phyloP scores from a whole-genome alignment of 64 coral and sea anemone species.

The Montipora foliosa region DNA sequence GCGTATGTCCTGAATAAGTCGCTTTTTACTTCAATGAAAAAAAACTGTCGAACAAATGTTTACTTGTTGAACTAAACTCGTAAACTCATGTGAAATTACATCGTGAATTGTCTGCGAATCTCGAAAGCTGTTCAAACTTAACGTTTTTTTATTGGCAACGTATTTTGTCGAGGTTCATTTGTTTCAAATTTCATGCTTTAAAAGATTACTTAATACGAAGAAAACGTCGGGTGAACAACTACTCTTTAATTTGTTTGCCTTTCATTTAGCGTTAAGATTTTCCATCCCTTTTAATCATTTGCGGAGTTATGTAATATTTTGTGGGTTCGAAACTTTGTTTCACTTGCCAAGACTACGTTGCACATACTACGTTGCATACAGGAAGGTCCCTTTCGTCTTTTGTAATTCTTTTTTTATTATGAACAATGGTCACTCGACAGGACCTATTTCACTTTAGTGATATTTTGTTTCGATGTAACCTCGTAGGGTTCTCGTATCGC shows the following conservation, averaged over 20 bases:
- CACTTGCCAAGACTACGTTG: conserved; percentile 10
- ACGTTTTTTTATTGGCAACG: not conserved
- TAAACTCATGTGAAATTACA: not conserved
- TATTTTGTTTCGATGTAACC: not conserved
- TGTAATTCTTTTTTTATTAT: not conserved
- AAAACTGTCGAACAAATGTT: not conserved
- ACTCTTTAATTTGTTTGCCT: not conserved
- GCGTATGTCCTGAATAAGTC: not conserved
- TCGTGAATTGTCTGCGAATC: not conserved
- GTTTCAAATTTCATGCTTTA: not conserved
- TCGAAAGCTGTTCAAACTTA: not conserved
- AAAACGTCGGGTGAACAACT: not conserved
- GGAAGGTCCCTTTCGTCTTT: not conserved
- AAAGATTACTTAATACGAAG: not conserved
- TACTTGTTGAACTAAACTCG: not conserved
- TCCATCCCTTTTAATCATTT: too few species aligned
- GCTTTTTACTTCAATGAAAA: not conserved
- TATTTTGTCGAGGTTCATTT: not conserved
- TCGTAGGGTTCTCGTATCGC: not conserved
- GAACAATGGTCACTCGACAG: conserved; percentile 6
- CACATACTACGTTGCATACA: too few species aligned
- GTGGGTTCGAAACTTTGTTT: not conserved
- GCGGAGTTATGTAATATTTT: not conserved
- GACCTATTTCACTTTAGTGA: conserved; percentile 2
- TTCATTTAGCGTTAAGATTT: not conserved